These are phyloP conservation scores for Dendrolimus punctatus DNA, from an alignment of 1,140 invertebrate genomes.

Conservation along the genomic window DNA sequence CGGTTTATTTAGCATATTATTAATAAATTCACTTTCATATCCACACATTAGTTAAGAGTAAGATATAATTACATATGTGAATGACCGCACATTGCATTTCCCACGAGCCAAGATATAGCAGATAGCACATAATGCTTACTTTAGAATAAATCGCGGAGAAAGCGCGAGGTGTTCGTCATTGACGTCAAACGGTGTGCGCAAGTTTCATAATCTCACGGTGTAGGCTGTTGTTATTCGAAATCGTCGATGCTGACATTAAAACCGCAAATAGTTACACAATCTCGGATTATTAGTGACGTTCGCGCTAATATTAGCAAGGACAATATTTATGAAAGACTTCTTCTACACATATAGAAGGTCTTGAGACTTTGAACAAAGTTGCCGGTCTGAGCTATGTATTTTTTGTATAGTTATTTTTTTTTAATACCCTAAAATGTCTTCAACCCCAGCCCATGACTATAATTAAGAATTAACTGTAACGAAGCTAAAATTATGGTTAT, in stretches of 20 bases:
- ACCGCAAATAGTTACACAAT: not conserved
- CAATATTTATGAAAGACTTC: no score
- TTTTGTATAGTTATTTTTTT: no score
- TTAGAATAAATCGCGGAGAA: slow-evolving; percentile 21
- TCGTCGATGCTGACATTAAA: not conserved
- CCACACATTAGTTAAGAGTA: not conserved
- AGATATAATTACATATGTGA: not conserved
- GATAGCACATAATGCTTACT: not conserved
- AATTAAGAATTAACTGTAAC: no score
- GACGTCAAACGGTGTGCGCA: slow-evolving; percentile 24
- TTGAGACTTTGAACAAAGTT: no score
- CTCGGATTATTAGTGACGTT: not conserved
- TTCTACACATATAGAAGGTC: no score
- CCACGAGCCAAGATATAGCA: slow-evolving; percentile 5
- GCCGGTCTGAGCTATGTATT: no score
- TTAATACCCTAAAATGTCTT: no score
- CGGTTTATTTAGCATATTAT: no score
- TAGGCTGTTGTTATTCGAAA: slow-evolving; percentile 8
- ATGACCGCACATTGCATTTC: slow-evolving; percentile 13
- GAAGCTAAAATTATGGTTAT: no score
- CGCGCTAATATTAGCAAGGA: no score
- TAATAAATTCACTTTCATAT: not conserved
- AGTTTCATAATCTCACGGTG: slow-evolving; percentile 23
- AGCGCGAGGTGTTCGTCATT: slow-evolving; percentile 21
- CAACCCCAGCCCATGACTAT: no score